Evolutionary conservation across 2,888 invertebrate genomes (phyloP), one percentile per base, ranked within the genome.

Genomic region (Aphidoletes aphidimyza): DNA sequence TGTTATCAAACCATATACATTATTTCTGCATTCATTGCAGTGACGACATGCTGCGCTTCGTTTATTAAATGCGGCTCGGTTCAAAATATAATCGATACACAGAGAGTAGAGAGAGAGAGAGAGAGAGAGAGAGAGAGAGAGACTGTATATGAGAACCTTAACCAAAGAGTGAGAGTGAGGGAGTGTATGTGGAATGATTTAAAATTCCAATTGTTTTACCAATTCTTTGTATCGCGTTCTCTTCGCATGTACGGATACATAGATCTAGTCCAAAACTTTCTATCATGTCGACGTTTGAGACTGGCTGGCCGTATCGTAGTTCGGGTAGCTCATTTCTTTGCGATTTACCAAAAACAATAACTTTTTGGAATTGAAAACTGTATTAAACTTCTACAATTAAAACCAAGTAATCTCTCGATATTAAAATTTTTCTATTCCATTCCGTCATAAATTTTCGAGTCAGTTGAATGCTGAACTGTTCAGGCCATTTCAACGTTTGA

Each of bases 371-470:
- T 30, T 69, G 69, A 69, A 69, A 69, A 69, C 69, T 69, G 69
- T 69, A 69, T 69, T 69, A 69, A 69, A 69, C 69, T 69, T 69
- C 69, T 69, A 69, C 69, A 69, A 69, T 69, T 69, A 69, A 69
- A 69, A 69, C 69, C 69, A 30, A 69, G 69, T 69, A 69, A 69
- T 69, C 69, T 69, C 69, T 69, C 69, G 69, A 69, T 69, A 69
- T 69, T 69, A 69, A 69, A 30, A 69, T 69, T 69, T 69, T 69
- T 69, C 30, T 42, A n/a, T n/a, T 3, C 54, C 69, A 34, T 69
- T 30, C 69, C n/a, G 11, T 69, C 69, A 34, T 69, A 69, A 69
- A 69, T 69, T n/a, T n/a, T 69, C 30, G 3, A 69, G 34, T 54
- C 54, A 17, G 22, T 54, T 39, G 39, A 11, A 8, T 39, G 6